Base-by-base conservation (phyloP, 2,113 vertebrate species). In the Fukomys damarensis region DNA sequence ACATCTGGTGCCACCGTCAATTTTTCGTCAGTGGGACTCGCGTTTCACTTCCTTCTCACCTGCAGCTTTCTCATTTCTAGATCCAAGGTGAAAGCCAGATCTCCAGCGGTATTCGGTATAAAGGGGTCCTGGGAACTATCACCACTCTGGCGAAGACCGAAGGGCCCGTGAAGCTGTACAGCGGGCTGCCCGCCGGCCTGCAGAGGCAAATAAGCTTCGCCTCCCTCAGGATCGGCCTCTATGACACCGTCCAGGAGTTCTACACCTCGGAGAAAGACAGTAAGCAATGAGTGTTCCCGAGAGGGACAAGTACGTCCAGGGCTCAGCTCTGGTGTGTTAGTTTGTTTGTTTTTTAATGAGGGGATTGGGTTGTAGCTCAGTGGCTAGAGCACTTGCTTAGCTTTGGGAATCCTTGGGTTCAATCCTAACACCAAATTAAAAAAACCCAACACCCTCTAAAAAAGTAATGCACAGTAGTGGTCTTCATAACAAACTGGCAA, bases 201-300 rank as follows among this genome's bases (percentile, higher is more conserved):
- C 99, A 99, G 98, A 98, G 99, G 77, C 99, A 99, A 65, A 70
- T 99, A 97, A 99, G 99, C 98, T 99, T 99, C 16, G 99, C 99
- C 52, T 99, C 99, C 1, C 98, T 99, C 90, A 97, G 99, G 70
- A 99, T 99, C 1, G 99, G 99, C 76, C 98, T 99, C 90, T 99
- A 99, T 1, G 99, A 99, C 96, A 98, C 97, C 0, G 99, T 99
- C 58, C 99, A 98, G 96, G 98, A 98, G 43, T 99, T 99, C 94
- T 99, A 99, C 98, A 98, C 98, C 0, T 94, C 98, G 2, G 98
- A 98, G 10, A 98, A 96, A 96, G 98, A 99, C 46, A 98, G 99
- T 99, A 97, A 98, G 96, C 65, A 0, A 12, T 3, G 13, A 24
- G 30, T 5, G 5, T 26, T 58, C 35, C 12, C 1, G 30, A 63